These are phyloP conservation scores for Nyctibius bracteatus DNA, from an alignment of 2,113 vertebrate genomes.

Conservation along the genomic window DNA sequence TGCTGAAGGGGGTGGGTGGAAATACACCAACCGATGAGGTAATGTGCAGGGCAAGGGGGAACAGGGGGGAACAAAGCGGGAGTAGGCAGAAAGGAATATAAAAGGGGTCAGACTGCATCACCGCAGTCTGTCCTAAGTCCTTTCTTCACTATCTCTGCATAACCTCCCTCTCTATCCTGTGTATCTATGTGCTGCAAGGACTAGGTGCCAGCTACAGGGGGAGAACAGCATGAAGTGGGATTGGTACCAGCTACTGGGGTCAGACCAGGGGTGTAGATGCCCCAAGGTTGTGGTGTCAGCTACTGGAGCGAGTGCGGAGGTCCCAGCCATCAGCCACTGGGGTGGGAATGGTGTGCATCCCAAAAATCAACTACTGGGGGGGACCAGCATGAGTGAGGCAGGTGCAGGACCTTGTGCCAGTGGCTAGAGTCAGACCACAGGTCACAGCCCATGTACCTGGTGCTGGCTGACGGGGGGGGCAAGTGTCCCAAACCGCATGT, in stretches of 20 bases:
- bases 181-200: not conserved
- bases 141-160: not conserved
- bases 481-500: not conserved
- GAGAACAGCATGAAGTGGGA: not conserved
- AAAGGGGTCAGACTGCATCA: not conserved
- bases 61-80: not conserved
- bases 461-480: not conserved
- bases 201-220: not conserved
- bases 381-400: not conserved
- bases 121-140: not conserved
- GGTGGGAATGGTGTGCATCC: too few species aligned
- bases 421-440: too few species aligned
- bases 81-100: not conserved
- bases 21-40: not conserved
- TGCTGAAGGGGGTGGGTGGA: not conserved
- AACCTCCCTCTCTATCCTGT: not conserved
- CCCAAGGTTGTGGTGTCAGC: too few species aligned
- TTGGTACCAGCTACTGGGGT: not conserved
- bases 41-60: not conserved
- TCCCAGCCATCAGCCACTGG: too few species aligned
- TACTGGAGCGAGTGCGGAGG: too few species aligned
- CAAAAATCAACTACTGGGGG: too few species aligned
- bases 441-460: too few species aligned
- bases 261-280: not conserved
- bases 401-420: rapidly evolving